Conservation (phyloP, 2,888 invertebrate species). For the Aelia acuminata region DNA sequence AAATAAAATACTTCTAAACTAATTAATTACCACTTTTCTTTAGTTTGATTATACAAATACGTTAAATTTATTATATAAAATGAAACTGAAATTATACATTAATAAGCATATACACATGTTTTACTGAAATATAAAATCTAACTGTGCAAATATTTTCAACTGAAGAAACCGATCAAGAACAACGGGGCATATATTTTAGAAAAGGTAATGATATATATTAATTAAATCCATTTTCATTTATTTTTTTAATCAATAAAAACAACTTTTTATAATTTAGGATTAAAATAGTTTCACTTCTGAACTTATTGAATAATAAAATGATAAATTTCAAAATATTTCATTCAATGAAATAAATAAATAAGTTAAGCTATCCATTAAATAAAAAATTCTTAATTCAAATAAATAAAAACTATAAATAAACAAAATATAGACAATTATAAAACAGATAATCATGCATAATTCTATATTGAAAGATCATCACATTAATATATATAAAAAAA, state of each 20-base stretch:
- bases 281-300: slow-evolving; percentile 19
- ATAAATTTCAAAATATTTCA: not conserved
- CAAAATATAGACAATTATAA: not conserved
- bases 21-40: no score
- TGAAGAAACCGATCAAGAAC: not conserved
- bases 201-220: not conserved
- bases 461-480: not conserved
- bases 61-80: no score
- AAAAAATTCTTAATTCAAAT: not conserved
- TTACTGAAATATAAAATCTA: no score
- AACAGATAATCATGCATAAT: slow-evolving; percentile 14
- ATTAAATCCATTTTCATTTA: not conserved
- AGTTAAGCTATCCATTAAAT: not conserved
- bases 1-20: no score
- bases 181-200: not conserved
- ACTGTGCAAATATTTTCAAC: not conserved
- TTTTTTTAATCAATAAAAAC: not conserved
- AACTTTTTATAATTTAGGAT: not conserved
- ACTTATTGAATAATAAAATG: not conserved
- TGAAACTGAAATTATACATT: no score
- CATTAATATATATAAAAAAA: not conserved
- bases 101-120: no score
- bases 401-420: not conserved
- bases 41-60: no score
- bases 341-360: not conserved